A percentile compares a stretch with the other conserved stretches of the same genome.
Evolutionary conservation across 2,888 invertebrate genomes (phyloP).

Genomic region (Chrysina gloriosa): DNA sequence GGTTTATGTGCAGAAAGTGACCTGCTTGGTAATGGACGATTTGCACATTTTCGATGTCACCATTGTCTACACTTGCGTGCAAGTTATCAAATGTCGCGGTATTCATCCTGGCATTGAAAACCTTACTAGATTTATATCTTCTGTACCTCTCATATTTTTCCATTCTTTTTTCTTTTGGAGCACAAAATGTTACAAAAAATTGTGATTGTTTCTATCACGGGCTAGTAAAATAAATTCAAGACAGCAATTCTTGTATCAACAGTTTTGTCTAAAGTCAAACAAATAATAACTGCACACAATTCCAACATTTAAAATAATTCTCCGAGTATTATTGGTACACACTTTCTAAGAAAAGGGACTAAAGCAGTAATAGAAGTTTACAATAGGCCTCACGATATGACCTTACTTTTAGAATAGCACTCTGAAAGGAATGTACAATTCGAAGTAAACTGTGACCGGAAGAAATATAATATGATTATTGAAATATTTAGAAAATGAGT

Average conservation of each 20-base stretch:
- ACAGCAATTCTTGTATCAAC: slow-evolving; percentile 28
- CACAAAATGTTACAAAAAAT: slow-evolving; percentile 34
- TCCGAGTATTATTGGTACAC: no score
- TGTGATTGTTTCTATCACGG: slow-evolving; percentile 28
- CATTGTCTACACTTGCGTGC: slow-evolving; percentile 24
- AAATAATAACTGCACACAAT: slow-evolving; percentile 22
- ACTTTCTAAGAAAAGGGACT: no score
- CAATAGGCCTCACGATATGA: no score
- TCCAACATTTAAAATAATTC: no score
- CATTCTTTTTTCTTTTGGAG: slow-evolving; percentile 25
- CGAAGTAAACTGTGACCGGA: no score
- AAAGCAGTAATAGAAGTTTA: no score
- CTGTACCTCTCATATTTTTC: slow-evolving; percentile 27
- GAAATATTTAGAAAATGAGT: no score
- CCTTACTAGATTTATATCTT: slow-evolving; percentile 37
- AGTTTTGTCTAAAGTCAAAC: slow-evolving; percentile 17
- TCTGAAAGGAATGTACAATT: no score
- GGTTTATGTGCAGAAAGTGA: slow-evolving; percentile 19
- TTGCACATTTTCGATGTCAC: slow-evolving; percentile 28
- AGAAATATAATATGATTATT: no score
- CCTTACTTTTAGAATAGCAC: no score
- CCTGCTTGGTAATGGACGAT: slow-evolving; percentile 28
- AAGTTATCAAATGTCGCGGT: slow-evolving; percentile 27
- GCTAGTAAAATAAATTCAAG: slow-evolving; percentile 22
- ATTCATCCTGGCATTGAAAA: slow-evolving; percentile 21